Percentiles rank a stretch among this genome's conserved stretches.
Conservation (phyloP, 1,140 invertebrate species). For the Chironomus tepperi region DNA sequence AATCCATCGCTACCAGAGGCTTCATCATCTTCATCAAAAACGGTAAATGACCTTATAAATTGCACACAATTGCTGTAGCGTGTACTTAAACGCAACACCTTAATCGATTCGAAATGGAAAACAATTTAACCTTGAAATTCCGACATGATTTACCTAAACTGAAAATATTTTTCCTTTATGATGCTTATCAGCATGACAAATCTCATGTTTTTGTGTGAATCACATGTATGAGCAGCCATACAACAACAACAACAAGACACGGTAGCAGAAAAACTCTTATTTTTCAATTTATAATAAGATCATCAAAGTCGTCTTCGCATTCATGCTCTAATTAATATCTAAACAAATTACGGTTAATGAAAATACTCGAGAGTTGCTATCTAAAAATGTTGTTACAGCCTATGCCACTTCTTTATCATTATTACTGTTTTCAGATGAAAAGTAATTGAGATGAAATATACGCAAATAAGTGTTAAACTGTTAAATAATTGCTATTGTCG, state of each 20-base stretch:
- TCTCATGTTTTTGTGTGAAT: neutral
- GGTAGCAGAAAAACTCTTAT: neutral
- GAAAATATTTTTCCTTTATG: neutral
- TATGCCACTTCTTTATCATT: too few relatives aligned
- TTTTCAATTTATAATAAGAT: neutral
- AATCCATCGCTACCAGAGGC: constrained; percentile 27
- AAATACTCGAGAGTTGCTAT: neutral
- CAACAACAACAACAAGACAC: neutral
- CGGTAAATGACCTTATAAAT: constrained; percentile 28
- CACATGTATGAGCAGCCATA: neutral
- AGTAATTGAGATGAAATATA: too few relatives aligned
- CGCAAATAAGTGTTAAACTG: too few relatives aligned
- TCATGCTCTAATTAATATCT: constrained; percentile 15
- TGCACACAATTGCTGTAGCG: constrained; percentile 29
- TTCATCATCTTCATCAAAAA: constrained; percentile 24
- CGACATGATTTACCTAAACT: neutral
- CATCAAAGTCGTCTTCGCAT: neutral
- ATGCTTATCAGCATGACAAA: neutral
- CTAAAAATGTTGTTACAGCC: too few relatives aligned
- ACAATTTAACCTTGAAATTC: neutral
- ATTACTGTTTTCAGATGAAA: too few relatives aligned
- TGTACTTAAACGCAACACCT: neutral
- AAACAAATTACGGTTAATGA: neutral
- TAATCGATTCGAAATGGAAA: neutral
- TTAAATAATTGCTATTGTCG: too few relatives aligned